These are phyloP conservation scores for Brachyopa scutellaris DNA, from an alignment of 2,888 invertebrate species.

Conservation along the genomic window DNA sequence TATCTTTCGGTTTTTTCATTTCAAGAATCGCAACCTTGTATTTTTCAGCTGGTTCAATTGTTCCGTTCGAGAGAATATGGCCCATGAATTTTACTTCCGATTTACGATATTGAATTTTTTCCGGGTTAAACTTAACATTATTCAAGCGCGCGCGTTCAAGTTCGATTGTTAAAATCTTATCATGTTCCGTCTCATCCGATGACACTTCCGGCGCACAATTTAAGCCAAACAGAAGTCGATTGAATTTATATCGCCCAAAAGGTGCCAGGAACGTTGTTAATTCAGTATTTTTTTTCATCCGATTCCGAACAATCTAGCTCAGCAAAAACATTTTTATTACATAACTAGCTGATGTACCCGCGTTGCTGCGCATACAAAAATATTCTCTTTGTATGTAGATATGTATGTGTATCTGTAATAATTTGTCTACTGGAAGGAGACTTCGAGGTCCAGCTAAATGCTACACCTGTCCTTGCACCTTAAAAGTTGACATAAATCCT, in stretches of 20 bases:
- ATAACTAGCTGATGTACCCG: too few species aligned
- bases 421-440: too few species aligned
- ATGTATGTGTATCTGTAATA: too few species aligned
- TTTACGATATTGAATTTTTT: constrained; percentile 73
- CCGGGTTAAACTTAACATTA: constrained; percentile 73
- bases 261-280: constrained; percentile 73
- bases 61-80: constrained; percentile 65
- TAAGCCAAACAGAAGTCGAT: constrained; percentile 31
- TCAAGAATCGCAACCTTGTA: constrained; percentile 56
- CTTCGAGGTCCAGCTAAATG: too few species aligned
- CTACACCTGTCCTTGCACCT: too few species aligned
- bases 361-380: too few species aligned
- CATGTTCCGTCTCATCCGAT: constrained; percentile 1
- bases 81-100: constrained; percentile 74
- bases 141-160: constrained; percentile 16
- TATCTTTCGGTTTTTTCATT: too few species aligned
- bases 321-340: constrained; percentile 8
- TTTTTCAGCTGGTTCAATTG: constrained; percentile 57
- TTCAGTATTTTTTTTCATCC: constrained; percentile 64
- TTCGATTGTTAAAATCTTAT: constrained; percentile 19
- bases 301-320: constrained; percentile 18
- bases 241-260: constrained; percentile 53
- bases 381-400: too few species aligned
- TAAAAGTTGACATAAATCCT: too few species aligned
- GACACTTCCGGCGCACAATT: constrained; percentile 76